These are phyloP conservation scores for Erebia aethiops DNA, from an alignment of 2,888 invertebrate genomes.

Conservation along the genomic window DNA sequence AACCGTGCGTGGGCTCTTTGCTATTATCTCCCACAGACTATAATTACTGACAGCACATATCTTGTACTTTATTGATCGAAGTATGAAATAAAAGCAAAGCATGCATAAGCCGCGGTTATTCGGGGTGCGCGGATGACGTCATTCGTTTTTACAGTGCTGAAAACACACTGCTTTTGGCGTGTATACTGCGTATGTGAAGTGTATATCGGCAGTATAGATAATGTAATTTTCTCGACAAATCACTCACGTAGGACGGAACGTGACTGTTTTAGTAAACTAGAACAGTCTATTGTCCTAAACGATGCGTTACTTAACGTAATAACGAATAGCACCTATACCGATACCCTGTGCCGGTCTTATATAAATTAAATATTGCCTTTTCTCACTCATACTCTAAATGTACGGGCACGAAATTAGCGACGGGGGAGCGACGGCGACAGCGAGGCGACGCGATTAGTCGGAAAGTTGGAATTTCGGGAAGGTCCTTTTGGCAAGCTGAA, in stretches of 20 bases:
- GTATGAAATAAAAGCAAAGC: no score
- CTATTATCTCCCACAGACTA: neutral
- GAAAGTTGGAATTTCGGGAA: no score
- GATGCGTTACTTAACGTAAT: conserved; percentile 27
- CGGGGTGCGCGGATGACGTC: neutral
- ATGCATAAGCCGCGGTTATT: neutral
- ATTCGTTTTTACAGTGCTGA: neutral
- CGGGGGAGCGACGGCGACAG: no score
- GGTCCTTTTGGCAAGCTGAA: no score
- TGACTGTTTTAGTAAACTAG: conserved; percentile 15
- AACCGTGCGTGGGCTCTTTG: no score
- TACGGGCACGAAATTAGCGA: no score
- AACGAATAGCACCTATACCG: conserved; percentile 74
- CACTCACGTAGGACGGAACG: conserved; percentile 14
- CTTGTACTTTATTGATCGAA: no score
- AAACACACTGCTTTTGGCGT: neutral
- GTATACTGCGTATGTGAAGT: neutral
- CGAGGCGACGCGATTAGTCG: no score
- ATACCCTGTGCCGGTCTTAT: conserved; percentile 34
- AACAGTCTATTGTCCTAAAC: conserved; percentile 16
- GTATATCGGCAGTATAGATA: neutral
- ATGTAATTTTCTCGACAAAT: conserved; percentile 3
- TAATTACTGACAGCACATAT: no score
- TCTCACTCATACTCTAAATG: neutral
- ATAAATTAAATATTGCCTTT: no score